Conservation (phyloP, 2,113 vertebrate genomes). For the Anguilla rostrata region DNA sequence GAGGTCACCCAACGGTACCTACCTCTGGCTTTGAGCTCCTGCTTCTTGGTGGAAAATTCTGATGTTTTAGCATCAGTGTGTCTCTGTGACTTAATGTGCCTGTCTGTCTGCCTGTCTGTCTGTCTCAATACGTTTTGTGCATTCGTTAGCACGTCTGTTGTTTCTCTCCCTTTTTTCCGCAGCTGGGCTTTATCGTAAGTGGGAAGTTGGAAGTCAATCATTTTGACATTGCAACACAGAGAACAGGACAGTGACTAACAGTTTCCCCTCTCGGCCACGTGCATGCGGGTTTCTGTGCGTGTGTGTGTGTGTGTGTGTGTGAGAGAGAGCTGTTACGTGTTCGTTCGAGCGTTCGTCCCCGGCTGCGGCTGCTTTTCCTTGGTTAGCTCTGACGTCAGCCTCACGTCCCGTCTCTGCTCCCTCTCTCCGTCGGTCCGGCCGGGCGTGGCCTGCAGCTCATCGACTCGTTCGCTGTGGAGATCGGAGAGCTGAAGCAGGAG, state of each 20-base stretch:
- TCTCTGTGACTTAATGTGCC: too few species aligned
- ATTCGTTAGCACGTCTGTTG: background rate
- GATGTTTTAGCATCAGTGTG: too few species aligned
- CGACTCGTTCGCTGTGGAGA: slow-evolving; percentile 87
- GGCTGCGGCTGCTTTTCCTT: background rate
- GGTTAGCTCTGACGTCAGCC: slow-evolving; percentile 10
- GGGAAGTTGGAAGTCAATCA: slow-evolving; percentile 5
- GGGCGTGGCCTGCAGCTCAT: slow-evolving; percentile 81
- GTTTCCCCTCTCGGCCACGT: background rate
- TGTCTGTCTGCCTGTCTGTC: background rate
- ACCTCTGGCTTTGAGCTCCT: too few species aligned
- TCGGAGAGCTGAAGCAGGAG: slow-evolving; percentile 89
- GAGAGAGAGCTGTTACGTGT: background rate
- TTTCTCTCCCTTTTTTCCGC: too few species aligned
- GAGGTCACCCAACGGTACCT: too few species aligned
- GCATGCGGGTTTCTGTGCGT: background rate
- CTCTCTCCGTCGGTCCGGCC: slow-evolving; percentile 59
- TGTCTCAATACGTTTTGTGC: background rate
- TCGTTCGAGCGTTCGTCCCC: background rate
- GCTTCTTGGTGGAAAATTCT: too few species aligned
- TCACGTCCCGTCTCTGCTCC: slow-evolving; percentile 50
- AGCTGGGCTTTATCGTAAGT: background rate
- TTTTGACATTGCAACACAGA: too few species aligned
- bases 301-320: slow-evolving; percentile 24
- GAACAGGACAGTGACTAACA: background rate